Conservation (phyloP, 2,888 invertebrate genomes). For the Dichetophora obliterata region DNA sequence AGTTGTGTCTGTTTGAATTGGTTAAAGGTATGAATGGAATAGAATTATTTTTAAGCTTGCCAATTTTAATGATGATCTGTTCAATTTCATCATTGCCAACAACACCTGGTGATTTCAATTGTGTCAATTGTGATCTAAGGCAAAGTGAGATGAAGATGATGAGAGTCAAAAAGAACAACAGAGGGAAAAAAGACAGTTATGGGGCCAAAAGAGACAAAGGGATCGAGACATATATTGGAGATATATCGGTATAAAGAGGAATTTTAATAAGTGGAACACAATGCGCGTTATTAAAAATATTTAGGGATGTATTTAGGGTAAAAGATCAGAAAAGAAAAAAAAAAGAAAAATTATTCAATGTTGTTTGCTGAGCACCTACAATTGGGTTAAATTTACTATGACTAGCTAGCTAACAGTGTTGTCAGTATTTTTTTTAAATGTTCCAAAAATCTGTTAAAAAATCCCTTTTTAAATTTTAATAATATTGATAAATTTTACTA, state of each 20-base stretch:
- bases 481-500: no score
- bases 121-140: constrained; percentile 34
- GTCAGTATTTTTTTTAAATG: no score
- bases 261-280: no score
- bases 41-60: constrained; percentile 41
- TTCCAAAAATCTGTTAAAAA: no score
- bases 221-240: not conserved
- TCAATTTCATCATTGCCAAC: constrained; percentile 42
- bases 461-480: no score
- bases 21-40: constrained; percentile 41
- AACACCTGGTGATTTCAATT: constrained; percentile 15
- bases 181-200: not conserved
- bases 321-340: constrained; percentile 19
- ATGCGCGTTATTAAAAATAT: not conserved
- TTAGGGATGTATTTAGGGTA: not conserved
- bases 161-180: constrained; percentile 30
- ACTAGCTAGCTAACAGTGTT: no score
- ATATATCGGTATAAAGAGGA: not conserved
- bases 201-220: not conserved
- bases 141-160: constrained; percentile 22
- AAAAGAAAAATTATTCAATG: constrained; percentile 8
- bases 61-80: constrained; percentile 49
- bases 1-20: constrained; percentile 14
- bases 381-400: not conserved
- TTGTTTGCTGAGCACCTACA: no score